Evolutionary conservation across 2,113 vertebrate genomes (phyloP).

Genomic region (Chinchilla lanigera): DNA sequence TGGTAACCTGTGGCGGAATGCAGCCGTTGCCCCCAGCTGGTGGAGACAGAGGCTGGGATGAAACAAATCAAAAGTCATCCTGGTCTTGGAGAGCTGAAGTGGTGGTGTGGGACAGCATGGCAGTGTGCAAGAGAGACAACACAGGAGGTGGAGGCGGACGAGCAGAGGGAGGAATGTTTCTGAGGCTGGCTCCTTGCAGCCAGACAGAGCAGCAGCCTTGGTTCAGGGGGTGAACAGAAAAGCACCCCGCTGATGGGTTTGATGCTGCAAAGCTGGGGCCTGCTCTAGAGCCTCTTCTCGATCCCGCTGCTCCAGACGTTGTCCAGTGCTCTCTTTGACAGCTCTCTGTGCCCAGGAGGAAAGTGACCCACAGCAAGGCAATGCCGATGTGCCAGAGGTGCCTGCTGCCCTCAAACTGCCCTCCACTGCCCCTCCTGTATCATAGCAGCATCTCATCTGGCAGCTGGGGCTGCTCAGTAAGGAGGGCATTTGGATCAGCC

Average conservation of each 20-base stretch:
- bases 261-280: not conserved
- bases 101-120: not conserved
- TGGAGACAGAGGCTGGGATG: not conserved
- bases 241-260: not conserved
- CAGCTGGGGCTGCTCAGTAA: not conserved
- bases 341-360: not conserved
- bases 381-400: not conserved
- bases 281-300: not conserved
- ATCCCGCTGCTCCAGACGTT: not conserved
- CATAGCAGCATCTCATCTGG: too few relatives aligned
- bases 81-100: not conserved
- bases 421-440: not conserved
- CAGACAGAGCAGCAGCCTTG: not conserved
- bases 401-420: not conserved
- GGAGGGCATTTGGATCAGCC: not conserved
- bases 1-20: not conserved
- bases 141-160: not conserved
- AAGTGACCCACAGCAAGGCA: not conserved
- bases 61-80: not conserved
- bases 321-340: not conserved
- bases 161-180: not conserved
- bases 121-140: not conserved
- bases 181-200: not conserved
- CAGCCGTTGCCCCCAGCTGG: not conserved
- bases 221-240: not conserved